Conservation (phyloP, 2,888 invertebrate genomes). For the Andrena flavipes region DNA sequence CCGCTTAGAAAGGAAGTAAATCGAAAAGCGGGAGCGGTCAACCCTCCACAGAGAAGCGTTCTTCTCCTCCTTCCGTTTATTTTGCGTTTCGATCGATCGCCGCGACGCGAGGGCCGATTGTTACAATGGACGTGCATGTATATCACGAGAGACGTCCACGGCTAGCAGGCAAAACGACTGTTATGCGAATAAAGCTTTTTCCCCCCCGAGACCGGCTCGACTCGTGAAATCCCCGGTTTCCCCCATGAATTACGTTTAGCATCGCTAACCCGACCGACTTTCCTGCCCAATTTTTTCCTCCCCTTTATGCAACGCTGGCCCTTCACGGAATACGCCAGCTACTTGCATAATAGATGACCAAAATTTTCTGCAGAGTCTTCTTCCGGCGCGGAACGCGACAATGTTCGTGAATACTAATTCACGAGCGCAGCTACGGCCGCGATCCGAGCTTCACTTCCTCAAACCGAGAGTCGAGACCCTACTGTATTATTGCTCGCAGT, state of each 20-base stretch:
- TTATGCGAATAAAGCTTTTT: slow-evolving; percentile 10
- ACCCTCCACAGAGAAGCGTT: slow-evolving; percentile 11
- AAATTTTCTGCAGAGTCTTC: slow-evolving; percentile 4
- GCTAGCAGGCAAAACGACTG: neutral
- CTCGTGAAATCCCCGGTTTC: neutral
- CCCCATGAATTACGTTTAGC: slow-evolving; percentile 4
- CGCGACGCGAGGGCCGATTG: slow-evolving; percentile 7
- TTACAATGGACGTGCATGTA: neutral
- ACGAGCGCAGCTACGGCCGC: neutral
- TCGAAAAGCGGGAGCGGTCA: slow-evolving; percentile 25
- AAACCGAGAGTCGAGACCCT: too few species aligned
- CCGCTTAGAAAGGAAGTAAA: slow-evolving; percentile 26
- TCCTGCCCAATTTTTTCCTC: neutral
- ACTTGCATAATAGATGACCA: slow-evolving; percentile 2
- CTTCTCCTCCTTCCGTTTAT: slow-evolving; percentile 24
- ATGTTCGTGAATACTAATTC: neutral
- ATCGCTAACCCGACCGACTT: slow-evolving; percentile 4
- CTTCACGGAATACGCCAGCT: neutral
- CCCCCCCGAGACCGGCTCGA: neutral
- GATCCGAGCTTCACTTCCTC: too few species aligned
- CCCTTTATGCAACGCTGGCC: neutral
- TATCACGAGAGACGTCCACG: neutral
- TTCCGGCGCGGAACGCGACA: neutral
- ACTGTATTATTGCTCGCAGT: too few species aligned
- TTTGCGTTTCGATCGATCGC: slow-evolving; percentile 15